Evolutionary conservation across 2,113 vertebrate genomes (phyloP), one percentile per base, ranked within the genome.

Genomic region (Mohoua ochrocephala): DNA sequence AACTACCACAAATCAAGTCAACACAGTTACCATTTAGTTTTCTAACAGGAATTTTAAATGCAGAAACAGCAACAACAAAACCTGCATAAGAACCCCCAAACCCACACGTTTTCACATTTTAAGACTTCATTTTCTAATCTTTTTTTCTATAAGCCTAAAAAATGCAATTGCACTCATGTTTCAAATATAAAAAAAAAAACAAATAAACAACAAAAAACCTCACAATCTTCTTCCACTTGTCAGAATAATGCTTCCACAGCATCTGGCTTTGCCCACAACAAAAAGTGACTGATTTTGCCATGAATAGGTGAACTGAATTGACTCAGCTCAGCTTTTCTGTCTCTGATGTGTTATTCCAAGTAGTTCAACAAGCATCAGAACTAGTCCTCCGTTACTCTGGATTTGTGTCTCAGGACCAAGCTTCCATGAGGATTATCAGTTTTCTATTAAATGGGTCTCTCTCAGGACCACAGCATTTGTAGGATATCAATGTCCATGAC

Each of bases 1-100:
- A 84, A 52, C 7, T 23, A 13, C 16, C 39, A 59, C 28, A 65
- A 57, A 68, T 68, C 6, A 65, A 52, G 16, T 49, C 30, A 64
- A 59, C 8, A 42, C 10, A 74, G 27, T 33, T 33, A 10, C 44
- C 5, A 42, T 45, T 60, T 39, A 10, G 4, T 50, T 80, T 59
- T 80, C 33, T 57, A 59, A 71, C 10, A 52, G 5, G 12, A 65
- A 50, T 82, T 92, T 73, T 9, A 42, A 74, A 71, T 69, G 6
- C 17, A 71, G 6, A 4, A 42, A 30, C 15, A 42, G 3, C 1
- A 1, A 57, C 2, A 64, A 42, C 4, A 60, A 52, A 71, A 44
- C 7, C 2, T 3, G 14, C 4, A 15, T 22, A 35, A 57, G 47
- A 27, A 1, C 1, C 8, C 22, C 8, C 2, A 2, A 61, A 41